phyloP scores from a whole-genome alignment of 2,797 vertebrate species.

The Poeciliopsis turneri region DNA sequence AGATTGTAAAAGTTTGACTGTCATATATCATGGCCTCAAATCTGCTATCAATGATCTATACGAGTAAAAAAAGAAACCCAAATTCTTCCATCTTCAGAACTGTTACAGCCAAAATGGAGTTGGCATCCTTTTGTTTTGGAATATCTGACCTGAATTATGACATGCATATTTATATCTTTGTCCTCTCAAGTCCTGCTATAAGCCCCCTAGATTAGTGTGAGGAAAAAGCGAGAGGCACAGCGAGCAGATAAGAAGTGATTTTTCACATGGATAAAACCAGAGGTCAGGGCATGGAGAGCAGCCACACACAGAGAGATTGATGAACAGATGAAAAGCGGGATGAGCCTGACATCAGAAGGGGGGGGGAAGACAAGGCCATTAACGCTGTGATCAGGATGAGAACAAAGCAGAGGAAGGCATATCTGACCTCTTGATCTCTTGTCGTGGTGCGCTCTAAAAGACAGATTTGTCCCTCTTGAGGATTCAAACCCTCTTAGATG shows the following conservation, averaged over 20 bases:
- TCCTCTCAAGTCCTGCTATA: slow-evolving; percentile 56
- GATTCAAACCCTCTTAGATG: slow-evolving; percentile 72
- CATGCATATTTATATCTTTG: slow-evolving; percentile 58
- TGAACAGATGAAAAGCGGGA: slow-evolving; percentile 60
- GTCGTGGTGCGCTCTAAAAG: slow-evolving; percentile 52
- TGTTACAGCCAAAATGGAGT: slow-evolving; percentile 18
- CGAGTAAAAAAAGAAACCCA: slow-evolving; percentile 5
- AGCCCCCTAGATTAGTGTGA: slow-evolving; percentile 63
- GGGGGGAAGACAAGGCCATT: slow-evolving; percentile 58
- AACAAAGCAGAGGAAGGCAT: slow-evolving; percentile 42
- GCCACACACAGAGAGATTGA: slow-evolving; percentile 54
- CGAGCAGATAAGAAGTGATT: slow-evolving; percentile 61
- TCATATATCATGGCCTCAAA: background rate
- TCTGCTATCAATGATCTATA: background rate
- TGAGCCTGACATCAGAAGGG: slow-evolving; percentile 60
- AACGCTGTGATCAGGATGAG: slow-evolving; percentile 57
- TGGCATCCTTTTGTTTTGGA: slow-evolving; percentile 40
- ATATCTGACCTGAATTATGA: slow-evolving; percentile 58
- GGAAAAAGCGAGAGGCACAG: slow-evolving; percentile 50
- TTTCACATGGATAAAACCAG: slow-evolving; percentile 47
- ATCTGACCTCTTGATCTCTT: slow-evolving; percentile 31
- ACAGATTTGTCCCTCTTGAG: slow-evolving; percentile 72
- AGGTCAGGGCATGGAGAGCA: slow-evolving; percentile 31
- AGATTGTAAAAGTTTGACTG: background rate
- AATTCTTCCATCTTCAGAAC: background rate